Conservation (phyloP, 2,113 vertebrate genomes). For the Peromyscus californicus region DNA sequence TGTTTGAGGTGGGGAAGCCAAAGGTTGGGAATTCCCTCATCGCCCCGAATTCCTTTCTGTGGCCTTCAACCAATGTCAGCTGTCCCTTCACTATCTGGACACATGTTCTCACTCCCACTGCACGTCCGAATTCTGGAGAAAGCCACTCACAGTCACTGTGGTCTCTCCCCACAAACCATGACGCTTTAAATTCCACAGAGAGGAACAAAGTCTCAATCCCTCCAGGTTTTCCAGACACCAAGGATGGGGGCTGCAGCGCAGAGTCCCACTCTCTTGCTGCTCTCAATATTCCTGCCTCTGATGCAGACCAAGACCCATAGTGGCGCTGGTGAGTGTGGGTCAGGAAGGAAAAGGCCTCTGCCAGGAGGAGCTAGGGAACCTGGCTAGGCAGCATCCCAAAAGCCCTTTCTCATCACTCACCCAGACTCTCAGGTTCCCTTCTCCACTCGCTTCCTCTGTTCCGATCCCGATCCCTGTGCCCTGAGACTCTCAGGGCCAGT, state of each 20-base stretch:
- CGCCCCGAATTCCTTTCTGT: neutral
- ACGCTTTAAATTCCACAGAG: neutral
- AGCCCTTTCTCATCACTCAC: rapidly evolving
- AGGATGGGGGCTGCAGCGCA: rapidly evolving
- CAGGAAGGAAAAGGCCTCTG: neutral
- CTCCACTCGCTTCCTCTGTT: too few species aligned
- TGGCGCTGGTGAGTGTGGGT: neutral
- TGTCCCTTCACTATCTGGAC: neutral
- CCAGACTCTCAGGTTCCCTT: neutral
- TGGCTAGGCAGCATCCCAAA: neutral
- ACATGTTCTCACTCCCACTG: neutral
- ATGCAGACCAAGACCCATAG: too few species aligned
- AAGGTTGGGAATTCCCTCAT: neutral
- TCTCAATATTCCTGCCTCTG: neutral
- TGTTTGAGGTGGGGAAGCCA: neutral
- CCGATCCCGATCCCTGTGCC: too few species aligned
- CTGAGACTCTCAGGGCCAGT: too few species aligned
- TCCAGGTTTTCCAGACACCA: neutral
- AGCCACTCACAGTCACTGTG: neutral
- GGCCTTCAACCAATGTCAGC: rapidly evolving
- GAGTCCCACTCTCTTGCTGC: rapidly evolving
- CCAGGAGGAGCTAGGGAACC: rapidly evolving
- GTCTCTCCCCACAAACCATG: neutral
- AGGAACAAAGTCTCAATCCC: neutral
- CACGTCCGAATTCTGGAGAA: neutral